Percentiles rank a stretch among this genome's conserved stretches.
Conservation (phyloP, 2,888 invertebrate species). For the Platycheirus albimanus region DNA sequence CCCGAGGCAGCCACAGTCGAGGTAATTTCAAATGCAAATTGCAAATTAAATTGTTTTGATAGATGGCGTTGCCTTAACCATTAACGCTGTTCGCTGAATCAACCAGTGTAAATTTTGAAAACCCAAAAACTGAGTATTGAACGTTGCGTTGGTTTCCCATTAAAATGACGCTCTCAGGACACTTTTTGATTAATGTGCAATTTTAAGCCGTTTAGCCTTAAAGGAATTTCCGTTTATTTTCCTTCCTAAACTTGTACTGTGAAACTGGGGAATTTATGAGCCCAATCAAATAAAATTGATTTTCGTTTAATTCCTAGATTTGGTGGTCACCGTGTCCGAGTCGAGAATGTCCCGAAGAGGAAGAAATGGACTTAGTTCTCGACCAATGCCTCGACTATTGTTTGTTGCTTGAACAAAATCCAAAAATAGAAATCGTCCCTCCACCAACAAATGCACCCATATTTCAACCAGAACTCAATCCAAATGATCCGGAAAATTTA, state of each 20-base stretch:
- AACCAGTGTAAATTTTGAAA: neutral
- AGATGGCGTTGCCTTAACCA: neutral
- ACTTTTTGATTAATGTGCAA: no score
- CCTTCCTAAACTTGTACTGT: no score
- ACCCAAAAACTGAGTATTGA: neutral
- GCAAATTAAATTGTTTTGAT: neutral
- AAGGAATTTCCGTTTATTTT: no score
- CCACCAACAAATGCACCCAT: conserved; percentile 77
- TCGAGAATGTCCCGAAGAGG: conserved; percentile 90
- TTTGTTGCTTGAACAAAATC: conserved; percentile 83
- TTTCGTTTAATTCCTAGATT: conserved; percentile 84
- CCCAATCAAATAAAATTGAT: no score
- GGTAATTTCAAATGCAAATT: conserved; percentile 82
- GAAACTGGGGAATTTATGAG: no score
- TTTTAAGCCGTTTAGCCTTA: no score
- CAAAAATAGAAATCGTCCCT: conserved; percentile 79
- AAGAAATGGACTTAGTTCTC: conserved; percentile 88
- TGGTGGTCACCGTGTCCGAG: conserved; percentile 94
- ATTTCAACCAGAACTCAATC: conserved; percentile 77
- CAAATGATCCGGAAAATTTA: conserved; percentile 84
- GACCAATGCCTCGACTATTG: conserved; percentile 90
- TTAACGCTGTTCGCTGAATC: neutral
- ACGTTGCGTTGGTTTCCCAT: no score
- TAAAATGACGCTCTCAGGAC: no score
- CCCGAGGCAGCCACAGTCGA: conserved; percentile 88